A percentile compares a stretch with the other conserved stretches of the same genome.
phyloP scores from a whole-genome alignment of 2,113 vertebrate genomes.

The Pogonocichla stellata region DNA sequence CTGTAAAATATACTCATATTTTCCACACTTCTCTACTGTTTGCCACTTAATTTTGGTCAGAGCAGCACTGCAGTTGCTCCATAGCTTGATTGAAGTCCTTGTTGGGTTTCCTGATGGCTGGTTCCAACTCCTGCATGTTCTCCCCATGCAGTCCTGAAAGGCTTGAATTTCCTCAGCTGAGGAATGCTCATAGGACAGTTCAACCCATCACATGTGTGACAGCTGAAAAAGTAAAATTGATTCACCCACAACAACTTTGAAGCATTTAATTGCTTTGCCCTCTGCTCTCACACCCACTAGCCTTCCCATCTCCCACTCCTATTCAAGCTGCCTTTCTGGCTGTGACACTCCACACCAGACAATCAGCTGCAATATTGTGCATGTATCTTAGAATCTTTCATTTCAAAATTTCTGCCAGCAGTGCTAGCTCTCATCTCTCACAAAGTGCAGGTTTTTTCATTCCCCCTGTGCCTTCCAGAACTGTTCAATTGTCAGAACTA shows the following conservation, averaged over 20 bases:
- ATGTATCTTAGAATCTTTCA: not conserved
- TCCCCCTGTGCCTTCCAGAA: not conserved
- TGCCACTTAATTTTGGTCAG: not conserved
- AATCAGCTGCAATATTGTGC: not conserved
- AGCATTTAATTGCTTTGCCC: not conserved
- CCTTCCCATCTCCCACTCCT: not conserved
- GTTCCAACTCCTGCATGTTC: not conserved
- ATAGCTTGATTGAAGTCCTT: not conserved
- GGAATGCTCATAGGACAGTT: not conserved
- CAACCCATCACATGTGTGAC: not conserved
- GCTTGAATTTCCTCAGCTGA: not conserved
- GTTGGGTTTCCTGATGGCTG: not conserved
- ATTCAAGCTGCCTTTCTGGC: not conserved
- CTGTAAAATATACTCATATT: not conserved
- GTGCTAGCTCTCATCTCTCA: not conserved
- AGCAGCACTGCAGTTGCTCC: not conserved
- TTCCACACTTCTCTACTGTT: not conserved
- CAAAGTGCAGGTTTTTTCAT: not conserved
- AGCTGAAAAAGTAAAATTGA: not conserved
- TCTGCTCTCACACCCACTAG: not conserved
- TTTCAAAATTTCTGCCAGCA: not conserved
- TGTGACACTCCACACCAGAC: not conserved
- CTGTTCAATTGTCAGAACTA: not conserved
- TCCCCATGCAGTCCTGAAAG: not conserved
- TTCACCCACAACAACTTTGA: not conserved